These are phyloP conservation scores for Mamestra brassicae DNA, from an alignment of 2,888 invertebrate genomes.

Conservation along the genomic window DNA sequence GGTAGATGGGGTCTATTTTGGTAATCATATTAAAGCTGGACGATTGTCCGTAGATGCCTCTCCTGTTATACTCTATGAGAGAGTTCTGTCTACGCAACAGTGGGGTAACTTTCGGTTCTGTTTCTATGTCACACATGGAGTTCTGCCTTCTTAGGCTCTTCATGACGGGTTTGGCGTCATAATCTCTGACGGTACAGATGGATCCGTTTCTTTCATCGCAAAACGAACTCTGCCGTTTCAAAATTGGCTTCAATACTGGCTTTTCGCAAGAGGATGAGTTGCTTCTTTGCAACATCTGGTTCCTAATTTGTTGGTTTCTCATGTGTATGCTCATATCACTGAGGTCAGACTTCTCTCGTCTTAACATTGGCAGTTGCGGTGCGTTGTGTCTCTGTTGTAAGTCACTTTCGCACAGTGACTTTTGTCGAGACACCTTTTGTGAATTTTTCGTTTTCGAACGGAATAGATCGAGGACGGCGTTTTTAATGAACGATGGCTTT, in stretches of 20 bases:
- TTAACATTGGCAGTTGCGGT: slow-evolving; percentile 81
- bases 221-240: slow-evolving; percentile 89
- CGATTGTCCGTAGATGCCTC: slow-evolving; percentile 87
- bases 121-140: slow-evolving; percentile 90
- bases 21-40: slow-evolving; percentile 90
- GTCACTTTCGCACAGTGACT: slow-evolving; percentile 88
- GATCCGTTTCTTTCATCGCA: slow-evolving; percentile 87
- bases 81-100: slow-evolving; percentile 89
- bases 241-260: slow-evolving; percentile 85
- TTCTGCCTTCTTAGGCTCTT: slow-evolving; percentile 86
- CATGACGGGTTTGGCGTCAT: slow-evolving; percentile 85
- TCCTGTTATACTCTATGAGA: slow-evolving; percentile 88
- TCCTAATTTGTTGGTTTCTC: slow-evolving; percentile 85
- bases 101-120: slow-evolving; percentile 90
- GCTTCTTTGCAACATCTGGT: slow-evolving; percentile 88
- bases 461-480: slow-evolving; percentile 89
- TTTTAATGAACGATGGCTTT: slow-evolving; percentile 90
- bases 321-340: slow-evolving; percentile 85
- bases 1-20: slow-evolving; percentile 91
- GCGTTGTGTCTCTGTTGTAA: slow-evolving; percentile 83
- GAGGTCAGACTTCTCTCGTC: slow-evolving; percentile 88
- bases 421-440: slow-evolving; percentile 88
- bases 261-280: slow-evolving; percentile 89
- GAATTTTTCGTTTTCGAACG: slow-evolving; percentile 89
- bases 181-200: slow-evolving; percentile 87